Percentiles rank a stretch among this genome's conserved stretches.
These are phyloP conservation scores for Neotoma lepida DNA, from an alignment of 2,113 vertebrate genomes.

Conservation along the genomic window DNA sequence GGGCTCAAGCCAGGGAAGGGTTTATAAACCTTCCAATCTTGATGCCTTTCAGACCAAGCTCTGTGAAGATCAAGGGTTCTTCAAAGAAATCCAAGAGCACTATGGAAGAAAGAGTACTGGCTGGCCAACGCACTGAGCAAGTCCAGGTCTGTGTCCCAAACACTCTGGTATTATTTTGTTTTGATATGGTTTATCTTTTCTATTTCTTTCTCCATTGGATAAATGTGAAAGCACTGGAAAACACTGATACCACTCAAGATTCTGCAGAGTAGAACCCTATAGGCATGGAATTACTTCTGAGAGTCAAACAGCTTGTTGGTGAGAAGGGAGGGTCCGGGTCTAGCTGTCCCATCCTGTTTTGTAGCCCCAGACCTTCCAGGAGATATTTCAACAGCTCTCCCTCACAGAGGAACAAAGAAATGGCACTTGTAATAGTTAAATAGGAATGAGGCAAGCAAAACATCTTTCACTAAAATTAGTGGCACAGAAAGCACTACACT, in stretches of 20 bases:
- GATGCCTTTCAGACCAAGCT: not conserved
- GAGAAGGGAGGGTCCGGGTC: not conserved
- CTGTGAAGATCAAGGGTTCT: not conserved
- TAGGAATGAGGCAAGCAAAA: slow-evolving; percentile 25
- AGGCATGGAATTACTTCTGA: not conserved
- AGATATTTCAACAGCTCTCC: slow-evolving; percentile 33
- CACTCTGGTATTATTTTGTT: not conserved
- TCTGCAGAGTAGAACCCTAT: not conserved
- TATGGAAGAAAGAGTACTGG: not conserved
- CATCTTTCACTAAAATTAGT: slow-evolving; percentile 39
- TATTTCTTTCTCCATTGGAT: not conserved
- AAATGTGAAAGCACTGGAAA: not conserved
- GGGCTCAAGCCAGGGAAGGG: not conserved
- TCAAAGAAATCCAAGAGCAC: not conserved
- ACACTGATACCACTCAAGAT: not conserved
- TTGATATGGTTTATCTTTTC: slow-evolving; percentile 7
- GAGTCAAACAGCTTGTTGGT: not conserved
- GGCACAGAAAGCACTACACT: not conserved
- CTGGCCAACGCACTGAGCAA: not conserved
- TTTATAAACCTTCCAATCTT: not conserved
- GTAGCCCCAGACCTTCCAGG: not conserved
- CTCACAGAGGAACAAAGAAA: slow-evolving; percentile 41
- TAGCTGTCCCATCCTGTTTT: not conserved
- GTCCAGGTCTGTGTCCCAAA: not conserved
- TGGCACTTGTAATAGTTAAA: slow-evolving; percentile 35